Percentiles rank a stretch among this genome's conserved stretches.
These are phyloP conservation scores for Callipepla californica DNA, from an alignment of 2,113 vertebrate genomes.

Conservation along the genomic window DNA sequence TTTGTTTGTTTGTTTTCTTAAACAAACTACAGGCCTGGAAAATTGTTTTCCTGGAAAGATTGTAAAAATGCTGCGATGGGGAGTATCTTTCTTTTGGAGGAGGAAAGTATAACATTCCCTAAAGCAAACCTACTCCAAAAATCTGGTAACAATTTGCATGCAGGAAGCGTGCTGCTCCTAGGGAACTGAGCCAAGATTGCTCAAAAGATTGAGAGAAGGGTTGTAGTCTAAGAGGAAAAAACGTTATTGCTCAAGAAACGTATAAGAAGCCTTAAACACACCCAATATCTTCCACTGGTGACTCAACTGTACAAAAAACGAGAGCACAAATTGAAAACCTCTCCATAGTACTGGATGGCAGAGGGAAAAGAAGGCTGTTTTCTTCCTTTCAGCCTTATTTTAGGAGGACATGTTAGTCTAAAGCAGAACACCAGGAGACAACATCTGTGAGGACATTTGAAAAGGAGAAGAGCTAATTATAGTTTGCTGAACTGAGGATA, in stretches of 20 bases:
- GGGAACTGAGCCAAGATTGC: constrained; percentile 37
- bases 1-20: neutral
- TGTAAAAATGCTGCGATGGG: constrained; percentile 14
- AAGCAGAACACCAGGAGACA: neutral
- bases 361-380: neutral
- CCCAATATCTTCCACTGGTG: neutral
- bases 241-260: neutral
- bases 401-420: neutral
- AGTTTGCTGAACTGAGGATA: neutral
- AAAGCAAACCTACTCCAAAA: constrained; percentile 56
- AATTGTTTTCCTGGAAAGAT: neutral
- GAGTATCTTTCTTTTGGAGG: neutral
- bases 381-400: neutral
- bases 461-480: neutral
- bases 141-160: constrained; percentile 67
- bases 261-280: neutral
- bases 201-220: constrained; percentile 5
- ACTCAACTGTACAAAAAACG: constrained; percentile 40
- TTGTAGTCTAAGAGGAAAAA: neutral
- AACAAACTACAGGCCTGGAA: neutral
- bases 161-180: constrained; percentile 47
- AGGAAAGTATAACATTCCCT: constrained; percentile 5
- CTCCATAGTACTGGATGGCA: neutral
- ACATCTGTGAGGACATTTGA: neutral
- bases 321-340: neutral